A percentile compares a stretch with the other conserved stretches of the same genome.
Evolutionary conservation across 2,113 vertebrate species (phyloP).

Genomic region (Pyxicephalus adspersus): DNA sequence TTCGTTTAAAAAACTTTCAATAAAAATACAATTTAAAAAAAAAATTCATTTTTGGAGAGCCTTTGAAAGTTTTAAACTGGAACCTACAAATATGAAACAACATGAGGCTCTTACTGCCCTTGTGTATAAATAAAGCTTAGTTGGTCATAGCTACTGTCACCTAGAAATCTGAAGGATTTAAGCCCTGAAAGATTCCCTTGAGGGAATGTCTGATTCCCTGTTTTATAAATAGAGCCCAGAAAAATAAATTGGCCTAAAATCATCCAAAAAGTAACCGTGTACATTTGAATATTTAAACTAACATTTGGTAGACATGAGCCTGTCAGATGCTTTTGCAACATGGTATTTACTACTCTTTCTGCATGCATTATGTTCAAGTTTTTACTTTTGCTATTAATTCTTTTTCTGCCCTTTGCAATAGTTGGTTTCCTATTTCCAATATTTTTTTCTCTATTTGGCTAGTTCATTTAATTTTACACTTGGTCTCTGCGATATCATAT

Average conservation of each 20-base stretch:
- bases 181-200: too few relatives aligned
- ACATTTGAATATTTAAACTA: background rate
- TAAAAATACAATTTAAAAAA: too few relatives aligned
- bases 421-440: slow-evolving; percentile 19
- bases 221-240: too few relatives aligned
- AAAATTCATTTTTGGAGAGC: too few relatives aligned
- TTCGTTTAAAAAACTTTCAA: too few relatives aligned
- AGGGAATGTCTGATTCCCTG: too few relatives aligned
- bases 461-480: slow-evolving; percentile 26
- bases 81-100: too few relatives aligned
- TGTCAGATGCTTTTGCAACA: background rate
- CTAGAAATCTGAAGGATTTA: too few relatives aligned
- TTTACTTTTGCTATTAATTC: slow-evolving; percentile 28
- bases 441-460: slow-evolving; percentile 14
- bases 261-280: background rate
- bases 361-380: background rate
- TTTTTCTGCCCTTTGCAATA: slow-evolving; percentile 25
- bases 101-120: too few relatives aligned
- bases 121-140: too few relatives aligned
- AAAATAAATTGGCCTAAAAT: background rate
- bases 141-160: too few relatives aligned
- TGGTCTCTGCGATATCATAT: slow-evolving; percentile 20
- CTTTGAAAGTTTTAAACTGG: too few relatives aligned
- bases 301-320: background rate
- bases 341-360: slow-evolving; percentile 16